These are phyloP conservation scores for Meiosimyza platycephala DNA, from an alignment of 2,888 invertebrate genomes.

Conservation along the genomic window DNA sequence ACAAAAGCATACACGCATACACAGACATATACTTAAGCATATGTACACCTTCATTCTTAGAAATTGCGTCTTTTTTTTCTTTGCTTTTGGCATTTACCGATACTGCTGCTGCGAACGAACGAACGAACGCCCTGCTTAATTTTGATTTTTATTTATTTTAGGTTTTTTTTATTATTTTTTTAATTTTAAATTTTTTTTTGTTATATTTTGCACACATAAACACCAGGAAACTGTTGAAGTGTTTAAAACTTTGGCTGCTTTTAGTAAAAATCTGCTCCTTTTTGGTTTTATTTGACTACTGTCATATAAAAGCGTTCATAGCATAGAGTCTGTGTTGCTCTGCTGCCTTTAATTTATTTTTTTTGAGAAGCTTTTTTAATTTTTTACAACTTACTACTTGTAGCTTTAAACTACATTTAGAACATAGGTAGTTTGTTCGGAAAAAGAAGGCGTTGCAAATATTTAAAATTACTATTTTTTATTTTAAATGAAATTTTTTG, in stretches of 20 bases:
- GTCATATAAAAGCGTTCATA: too few species aligned
- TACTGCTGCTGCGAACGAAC: slow-evolving; percentile 10
- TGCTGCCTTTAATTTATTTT: too few species aligned
- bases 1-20: slow-evolving; percentile 46
- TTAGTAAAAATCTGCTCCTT: background rate
- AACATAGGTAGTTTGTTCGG: too few species aligned
- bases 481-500: too few species aligned
- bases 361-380: too few species aligned
- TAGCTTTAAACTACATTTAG: too few species aligned
- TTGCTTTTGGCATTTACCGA: slow-evolving; percentile 1
- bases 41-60: slow-evolving; percentile 33
- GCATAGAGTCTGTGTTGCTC: too few species aligned
- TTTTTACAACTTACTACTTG: too few species aligned
- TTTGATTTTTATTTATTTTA: slow-evolving; percentile 4
- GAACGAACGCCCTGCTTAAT: slow-evolving; percentile 9
- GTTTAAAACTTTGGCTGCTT: slow-evolving; percentile 43
- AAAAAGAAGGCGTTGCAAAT: too few species aligned
- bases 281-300: background rate
- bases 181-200: background rate
- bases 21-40: slow-evolving; percentile 20
- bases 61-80: slow-evolving; percentile 16
- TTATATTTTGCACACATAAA: slow-evolving; percentile 6
- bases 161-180: background rate
- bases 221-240: slow-evolving; percentile 41
- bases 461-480: too few species aligned